Evolutionary conservation across 2,888 invertebrate species (phyloP), one percentile per base, ranked within the genome.

Genomic region (Rhimphoctona megacephalus): DNA sequence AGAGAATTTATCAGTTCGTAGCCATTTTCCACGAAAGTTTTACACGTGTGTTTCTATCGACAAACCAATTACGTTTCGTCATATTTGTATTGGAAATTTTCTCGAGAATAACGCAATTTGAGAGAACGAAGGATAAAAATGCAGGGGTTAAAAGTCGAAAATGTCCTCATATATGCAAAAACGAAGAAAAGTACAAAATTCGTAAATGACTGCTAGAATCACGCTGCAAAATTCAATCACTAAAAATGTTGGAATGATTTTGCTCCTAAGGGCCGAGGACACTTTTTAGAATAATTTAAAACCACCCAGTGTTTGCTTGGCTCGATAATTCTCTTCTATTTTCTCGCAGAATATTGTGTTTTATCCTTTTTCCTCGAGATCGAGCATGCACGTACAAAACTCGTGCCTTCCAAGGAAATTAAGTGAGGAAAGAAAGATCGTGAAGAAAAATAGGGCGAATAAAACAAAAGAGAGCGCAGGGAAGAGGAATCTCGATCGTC

Each of bases 1-100:
- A 30, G 66, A 66, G 7, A 36, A 30, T 67, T 78, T 78, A 69
- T 54, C 78, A 78, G 54, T 78, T n/a, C 17, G 14, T 54, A 25
- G 14, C 39, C 54, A 22, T 54, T 54, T 69, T 74, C 57, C 61
- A 61, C 7, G 25, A 57, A 30, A 22, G n/a, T 22, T 57, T 25
- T 43, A 57, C 72, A 52, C 82, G 78, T 78, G 78, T 78, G 81
- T 30, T 87, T 83, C 81, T 81, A 83, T 85, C 83, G 80, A 78
- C 74, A 72, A 83, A 80, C 76, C 85, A 69, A 85, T 81, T 78
- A 85, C 46, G 78, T 61, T 30, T 46, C 30, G 36, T 85, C 77
- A 77, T 73, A 67, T 81, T 77, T 73, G 36, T 46, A 77, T 73
- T 78, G 72, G 67, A 46, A 78, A 76, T 85, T 85, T 76, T 61